Base-by-base conservation (phyloP, 92 coral and sea anemone species). In the Porites lobata region DNA sequence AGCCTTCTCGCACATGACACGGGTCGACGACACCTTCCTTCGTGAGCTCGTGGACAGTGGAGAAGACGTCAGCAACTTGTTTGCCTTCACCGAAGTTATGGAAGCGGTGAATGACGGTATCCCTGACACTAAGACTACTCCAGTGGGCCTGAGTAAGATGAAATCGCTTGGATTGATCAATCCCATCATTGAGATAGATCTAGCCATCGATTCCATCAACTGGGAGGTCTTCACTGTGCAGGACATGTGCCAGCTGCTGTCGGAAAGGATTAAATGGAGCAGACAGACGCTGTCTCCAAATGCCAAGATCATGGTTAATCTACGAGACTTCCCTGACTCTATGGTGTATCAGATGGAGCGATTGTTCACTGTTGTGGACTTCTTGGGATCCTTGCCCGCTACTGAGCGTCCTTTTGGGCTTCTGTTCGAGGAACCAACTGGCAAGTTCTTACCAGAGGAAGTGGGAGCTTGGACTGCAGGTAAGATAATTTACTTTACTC, bases 401-500 rank as follows among this genome's bases (percentile, higher is more conserved):
- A 69, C 54, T 8, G 83, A 89, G 76, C 95, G 93, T 12, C 96
- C 96, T 57, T 85, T 94, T 86, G 96, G 96, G 20, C 66, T 94
- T 57, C 69, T 94, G 15, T 92, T 51, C 77, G 96, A 94, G 72
- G 96, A 94, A 54, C 85, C 96, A 50, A 89, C 92, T 29, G 96
- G 96, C 56, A 88, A 94, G 63, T 89, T 79, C 72, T 83, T 94
- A 18, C 96, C 96, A 17, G 96, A 94, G 51, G 92, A 91, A 51
- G 87, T 92, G 9, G 96, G 95, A 6, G 93, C 85, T 70, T 92
- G 97, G 97, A 94, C 97, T 1, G 92, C 90, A 2, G 96, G 86
- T 82, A 82, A 82, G 65, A 38, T 50, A 4, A 7, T 8, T 32
- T 18, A 62, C 73, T 79, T 64, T 12, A 64, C 58, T 17, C 7